Conservation (phyloP, 37 sponge, comb jelly and placozoan genomes). For the Cliona cf. orientalis region DNA sequence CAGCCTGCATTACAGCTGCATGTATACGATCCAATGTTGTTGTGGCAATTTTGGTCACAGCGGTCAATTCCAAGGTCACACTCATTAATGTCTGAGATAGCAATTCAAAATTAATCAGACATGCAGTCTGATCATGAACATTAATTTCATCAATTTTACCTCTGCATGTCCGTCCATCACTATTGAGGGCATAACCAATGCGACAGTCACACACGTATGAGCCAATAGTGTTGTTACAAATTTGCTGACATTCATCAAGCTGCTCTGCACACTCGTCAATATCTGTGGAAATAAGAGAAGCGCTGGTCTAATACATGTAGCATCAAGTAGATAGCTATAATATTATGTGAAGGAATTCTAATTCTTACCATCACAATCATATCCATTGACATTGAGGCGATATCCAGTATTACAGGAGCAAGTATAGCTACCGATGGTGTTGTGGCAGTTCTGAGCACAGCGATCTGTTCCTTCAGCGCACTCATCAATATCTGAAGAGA, state of each 20-base stretch:
- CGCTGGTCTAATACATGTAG: background rate
- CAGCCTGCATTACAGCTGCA: conserved; percentile 61
- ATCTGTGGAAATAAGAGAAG: conserved; percentile 22
- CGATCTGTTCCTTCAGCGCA: background rate
- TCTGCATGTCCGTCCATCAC: conserved; percentile 11
- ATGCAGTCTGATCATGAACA: too few species aligned
- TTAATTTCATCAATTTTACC: too few species aligned
- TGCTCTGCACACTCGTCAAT: conserved; percentile 54
- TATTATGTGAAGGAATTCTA: background rate
- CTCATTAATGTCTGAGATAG: conserved; percentile 68
- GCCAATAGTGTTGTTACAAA: conserved; percentile 52
- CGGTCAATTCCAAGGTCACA: conserved; percentile 20
- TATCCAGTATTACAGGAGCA: conserved; percentile 17
- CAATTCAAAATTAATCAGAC: too few species aligned
- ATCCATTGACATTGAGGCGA: background rate
- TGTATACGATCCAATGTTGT: conserved; percentile 53
- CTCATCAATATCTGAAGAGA: conserved; percentile 12
- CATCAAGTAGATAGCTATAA: background rate
- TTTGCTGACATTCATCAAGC: conserved; percentile 29
- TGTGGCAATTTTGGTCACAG: conserved; percentile 44
- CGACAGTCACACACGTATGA: conserved; percentile 50
- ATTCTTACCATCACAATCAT: conserved; percentile 10
- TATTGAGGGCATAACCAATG: conserved; percentile 28
- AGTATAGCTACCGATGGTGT: background rate
- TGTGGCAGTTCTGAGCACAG: conserved; percentile 10